Percentiles rank a stretch among this genome's conserved stretches.
phyloP scores from a whole-genome alignment of 2,113 vertebrate species.

The Ammodytes dubius region DNA sequence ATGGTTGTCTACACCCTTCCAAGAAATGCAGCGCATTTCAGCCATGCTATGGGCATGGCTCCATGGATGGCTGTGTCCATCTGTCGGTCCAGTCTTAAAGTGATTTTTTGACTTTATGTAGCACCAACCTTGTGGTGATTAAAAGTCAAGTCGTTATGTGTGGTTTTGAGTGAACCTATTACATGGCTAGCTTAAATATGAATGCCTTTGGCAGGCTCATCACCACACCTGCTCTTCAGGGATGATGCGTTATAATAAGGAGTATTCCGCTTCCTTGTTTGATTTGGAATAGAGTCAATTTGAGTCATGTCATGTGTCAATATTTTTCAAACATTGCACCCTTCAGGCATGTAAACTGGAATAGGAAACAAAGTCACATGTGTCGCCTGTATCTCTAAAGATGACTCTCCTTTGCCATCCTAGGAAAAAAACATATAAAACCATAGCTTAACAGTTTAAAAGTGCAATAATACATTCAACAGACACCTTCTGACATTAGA shows the following conservation, averaged over 20 bases:
- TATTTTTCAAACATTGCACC: not conserved
- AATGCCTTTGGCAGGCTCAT: not conserved
- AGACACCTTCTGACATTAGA: not conserved
- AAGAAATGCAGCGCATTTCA: not conserved
- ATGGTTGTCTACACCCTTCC: not conserved
- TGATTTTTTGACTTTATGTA: not conserved
- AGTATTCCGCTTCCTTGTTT: conserved; percentile 8
- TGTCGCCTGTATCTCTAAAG: not conserved
- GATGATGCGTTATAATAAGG: not conserved
- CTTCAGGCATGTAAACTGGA: not conserved
- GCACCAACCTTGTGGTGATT: not conserved
- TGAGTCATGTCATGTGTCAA: not conserved
- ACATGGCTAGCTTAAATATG: not conserved
- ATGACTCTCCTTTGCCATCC: not conserved
- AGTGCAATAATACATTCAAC: not conserved
- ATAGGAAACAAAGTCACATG: conserved; percentile 13
- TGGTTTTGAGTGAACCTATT: not conserved
- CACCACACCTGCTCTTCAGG: not conserved
- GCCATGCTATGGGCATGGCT: not conserved
- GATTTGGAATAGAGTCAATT: not conserved
- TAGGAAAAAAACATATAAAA: not conserved
- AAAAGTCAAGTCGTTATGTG: not conserved
- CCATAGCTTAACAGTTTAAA: not conserved
- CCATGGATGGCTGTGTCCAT: not conserved
- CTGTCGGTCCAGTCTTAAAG: not conserved